Evolutionary conservation across 2,797 vertebrate genomes (phyloP), one percentile per base, ranked within the genome.

Genomic region (Buphagus erythrorhynchus): DNA sequence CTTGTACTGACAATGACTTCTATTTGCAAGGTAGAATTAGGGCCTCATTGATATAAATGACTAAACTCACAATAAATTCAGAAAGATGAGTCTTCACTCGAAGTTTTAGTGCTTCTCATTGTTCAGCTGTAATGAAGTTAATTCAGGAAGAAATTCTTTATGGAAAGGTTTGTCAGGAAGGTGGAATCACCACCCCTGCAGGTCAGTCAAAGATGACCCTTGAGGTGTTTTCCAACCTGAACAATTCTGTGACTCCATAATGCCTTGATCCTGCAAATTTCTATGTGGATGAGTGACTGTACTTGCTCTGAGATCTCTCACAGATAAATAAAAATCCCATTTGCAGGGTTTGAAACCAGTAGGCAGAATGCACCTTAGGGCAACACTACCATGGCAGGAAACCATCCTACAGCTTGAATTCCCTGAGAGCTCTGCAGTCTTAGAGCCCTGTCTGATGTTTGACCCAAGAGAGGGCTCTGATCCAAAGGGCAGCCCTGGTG

Each of bases 401-500:
- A 61, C 5, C 51, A 42, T 35, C 57, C 26, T 25, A 22, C 6
- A 38, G 19, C 31, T 38, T 35, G 35, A 16, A 8, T 22, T 13
- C 9, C 19, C 49, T 17, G 29, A 55, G 61, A 77, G 43, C 31
- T 62, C 68, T 51, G 16, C 55, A 77, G 3, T 6, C 51, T 35
- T 54, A 17, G 80, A 63, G 38, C 26, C 67, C 63, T 48, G 35
- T 13, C 35, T 58, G 61, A 62, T 10, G 11, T 48, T 66, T 84
- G 84, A 82, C 79, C 68, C 9, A 6, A 62, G 94, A 88, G 74
- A 82, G 74, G 71, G 72, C 48, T 89, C 68, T 49, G 20, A 81
- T 85, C 45, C 88, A 91, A 92, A 88, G 51, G 83, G 72, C 88
- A 81, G 43, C 28, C 33, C 79, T 67, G 97, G 97, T 97, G 83